Percentiles rank a stretch among this genome's conserved stretches.
Evolutionary conservation across 2,888 invertebrate genomes (phyloP).

Genomic region (Rugalucina vietnamica): DNA sequence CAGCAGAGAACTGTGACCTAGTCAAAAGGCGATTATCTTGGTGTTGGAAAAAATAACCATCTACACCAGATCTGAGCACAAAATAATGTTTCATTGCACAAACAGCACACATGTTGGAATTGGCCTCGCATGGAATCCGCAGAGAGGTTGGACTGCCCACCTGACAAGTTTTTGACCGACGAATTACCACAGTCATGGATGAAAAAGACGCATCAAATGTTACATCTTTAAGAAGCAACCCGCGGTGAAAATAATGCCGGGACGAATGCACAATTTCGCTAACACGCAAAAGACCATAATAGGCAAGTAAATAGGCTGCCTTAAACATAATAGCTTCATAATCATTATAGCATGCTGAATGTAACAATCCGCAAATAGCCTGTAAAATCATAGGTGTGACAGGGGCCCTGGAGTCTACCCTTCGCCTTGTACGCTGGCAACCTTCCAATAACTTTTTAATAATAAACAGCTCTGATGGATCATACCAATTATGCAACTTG

Average conservation of each 20-base stretch:
- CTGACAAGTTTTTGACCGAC: background rate
- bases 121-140: background rate
- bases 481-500: constrained; percentile 22
- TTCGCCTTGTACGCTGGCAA: constrained; percentile 2
- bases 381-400: constrained; percentile 15
- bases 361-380: background rate
- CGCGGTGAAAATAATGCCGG: background rate
- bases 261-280: constrained; percentile 36
- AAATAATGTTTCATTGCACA: background rate
- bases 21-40: background rate
- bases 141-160: background rate
- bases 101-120: background rate
- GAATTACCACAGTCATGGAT: background rate
- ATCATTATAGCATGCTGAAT: background rate
- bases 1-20: background rate
- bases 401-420: constrained; percentile 18
- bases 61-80: background rate
- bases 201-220: background rate
- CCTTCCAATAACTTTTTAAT: constrained; percentile 35
- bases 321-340: constrained; percentile 29
- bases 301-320: constrained; percentile 34
- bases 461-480: constrained; percentile 11
- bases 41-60: background rate
- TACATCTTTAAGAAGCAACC: background rate
- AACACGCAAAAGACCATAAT: constrained; percentile 43